Evolutionary conservation across 2,888 invertebrate genomes (phyloP).

Genomic region (Spodoptera picta): DNA sequence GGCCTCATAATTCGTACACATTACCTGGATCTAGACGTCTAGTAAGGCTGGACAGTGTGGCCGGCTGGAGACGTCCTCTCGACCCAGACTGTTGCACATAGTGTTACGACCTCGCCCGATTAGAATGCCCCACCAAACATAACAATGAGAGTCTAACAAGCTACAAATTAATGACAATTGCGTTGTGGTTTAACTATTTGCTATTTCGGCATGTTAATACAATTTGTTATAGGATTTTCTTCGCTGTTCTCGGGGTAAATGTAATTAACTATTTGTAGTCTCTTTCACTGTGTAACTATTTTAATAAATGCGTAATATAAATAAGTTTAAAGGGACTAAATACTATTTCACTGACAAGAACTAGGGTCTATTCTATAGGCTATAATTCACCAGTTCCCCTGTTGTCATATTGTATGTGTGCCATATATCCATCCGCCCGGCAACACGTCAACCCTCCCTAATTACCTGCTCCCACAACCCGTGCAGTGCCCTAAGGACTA

Average conservation of each 20-base stretch:
- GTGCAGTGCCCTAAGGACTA: constrained; percentile 15
- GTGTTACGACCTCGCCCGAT: constrained; percentile 18
- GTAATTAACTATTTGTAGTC: constrained; percentile 23
- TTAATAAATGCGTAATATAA: constrained; percentile 3
- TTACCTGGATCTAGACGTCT: constrained; percentile 13
- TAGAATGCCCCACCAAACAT: constrained; percentile 20
- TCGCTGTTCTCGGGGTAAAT: constrained; percentile 15
- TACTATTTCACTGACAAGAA: too few relatives aligned
- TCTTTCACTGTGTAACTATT: background rate
- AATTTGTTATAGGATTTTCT: constrained; percentile 23
- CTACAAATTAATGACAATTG: constrained; percentile 36
- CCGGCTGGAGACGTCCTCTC: constrained; percentile 27
- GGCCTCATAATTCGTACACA: constrained; percentile 32
- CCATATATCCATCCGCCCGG: constrained; percentile 9
- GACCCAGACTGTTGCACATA: constrained; percentile 41
- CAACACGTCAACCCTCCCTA: constrained; percentile 40
- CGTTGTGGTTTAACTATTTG: constrained; percentile 28
- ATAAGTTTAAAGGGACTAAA: background rate
- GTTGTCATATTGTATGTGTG: constrained; percentile 32
- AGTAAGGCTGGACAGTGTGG: constrained; percentile 4
- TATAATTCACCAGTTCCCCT: background rate
- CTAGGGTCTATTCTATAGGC: background rate
- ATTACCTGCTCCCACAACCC: constrained; percentile 43
- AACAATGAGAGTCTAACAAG: constrained; percentile 30
- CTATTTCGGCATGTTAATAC: constrained; percentile 21